Evolutionary conservation across 2,888 invertebrate species (phyloP).

Genomic region (Macroteleia sp.): DNA sequence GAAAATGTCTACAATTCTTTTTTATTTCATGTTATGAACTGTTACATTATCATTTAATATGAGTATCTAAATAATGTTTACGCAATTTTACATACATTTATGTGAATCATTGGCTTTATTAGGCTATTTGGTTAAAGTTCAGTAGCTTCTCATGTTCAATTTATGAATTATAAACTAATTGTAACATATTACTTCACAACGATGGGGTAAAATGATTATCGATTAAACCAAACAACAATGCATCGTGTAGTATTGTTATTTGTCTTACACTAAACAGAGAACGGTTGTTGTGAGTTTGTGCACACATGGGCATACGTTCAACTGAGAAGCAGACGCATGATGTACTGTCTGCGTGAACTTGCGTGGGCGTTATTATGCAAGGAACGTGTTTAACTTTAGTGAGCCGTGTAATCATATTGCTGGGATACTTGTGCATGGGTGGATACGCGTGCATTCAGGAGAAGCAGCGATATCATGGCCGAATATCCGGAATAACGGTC

Average conservation of each 20-base stretch:
- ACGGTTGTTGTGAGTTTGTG: neutral
- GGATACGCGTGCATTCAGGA: slow-evolving; percentile 54
- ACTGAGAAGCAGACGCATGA: slow-evolving; percentile 32
- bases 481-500: slow-evolving; percentile 56
- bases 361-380: slow-evolving; percentile 69
- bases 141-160: too few species aligned
- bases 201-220: neutral
- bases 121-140: too few species aligned
- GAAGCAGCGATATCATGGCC: slow-evolving; percentile 52
- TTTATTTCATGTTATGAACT: too few species aligned
- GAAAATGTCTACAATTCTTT: too few species aligned
- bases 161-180: neutral
- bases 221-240: neutral
- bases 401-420: slow-evolving; percentile 72
- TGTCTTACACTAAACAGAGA: neutral
- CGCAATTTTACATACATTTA: too few species aligned
- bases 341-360: slow-evolving; percentile 51
- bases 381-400: slow-evolving; percentile 71
- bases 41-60: too few species aligned
- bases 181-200: neutral
- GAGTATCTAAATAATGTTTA: too few species aligned
- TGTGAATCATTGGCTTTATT: too few species aligned
- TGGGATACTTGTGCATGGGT: slow-evolving; percentile 68
- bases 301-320: slow-evolving; percentile 4
- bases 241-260: slow-evolving; percentile 7